phyloP scores from a whole-genome alignment of 1,140 invertebrate genomes.

The Achroia grisella region DNA sequence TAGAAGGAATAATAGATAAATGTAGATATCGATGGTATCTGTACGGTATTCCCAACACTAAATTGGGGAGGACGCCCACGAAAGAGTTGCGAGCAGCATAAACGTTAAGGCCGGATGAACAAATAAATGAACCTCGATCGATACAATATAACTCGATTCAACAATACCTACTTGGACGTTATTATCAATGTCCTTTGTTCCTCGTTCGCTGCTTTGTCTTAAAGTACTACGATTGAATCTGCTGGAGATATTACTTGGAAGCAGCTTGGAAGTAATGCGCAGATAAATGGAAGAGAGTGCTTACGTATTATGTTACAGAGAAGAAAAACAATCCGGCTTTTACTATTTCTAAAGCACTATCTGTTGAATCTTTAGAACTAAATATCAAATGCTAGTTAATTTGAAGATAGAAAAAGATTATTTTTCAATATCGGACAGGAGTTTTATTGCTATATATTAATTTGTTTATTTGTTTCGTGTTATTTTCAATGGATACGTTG shows the following conservation, averaged over 20 bases:
- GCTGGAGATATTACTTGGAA: background rate
- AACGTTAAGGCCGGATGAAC: slow-evolving; percentile 61
- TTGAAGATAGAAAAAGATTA: too few species aligned
- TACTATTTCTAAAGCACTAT: too few species aligned
- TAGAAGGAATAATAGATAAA: too few species aligned
- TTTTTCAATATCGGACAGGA: too few species aligned
- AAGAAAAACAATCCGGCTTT: too few species aligned
- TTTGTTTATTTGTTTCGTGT: too few species aligned
- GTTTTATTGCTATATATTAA: too few species aligned
- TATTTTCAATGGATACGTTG: too few species aligned
- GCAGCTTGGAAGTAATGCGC: background rate
- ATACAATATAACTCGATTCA: slow-evolving; percentile 29
- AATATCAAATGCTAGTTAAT: too few species aligned
- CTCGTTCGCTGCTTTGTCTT: slow-evolving; percentile 12
- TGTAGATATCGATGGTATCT: slow-evolving; percentile 7
- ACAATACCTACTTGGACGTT: slow-evolving; percentile 15
- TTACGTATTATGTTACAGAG: too few species aligned
- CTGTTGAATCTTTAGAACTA: too few species aligned
- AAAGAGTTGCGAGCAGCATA: slow-evolving; percentile 59
- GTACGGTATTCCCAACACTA: slow-evolving; percentile 16
- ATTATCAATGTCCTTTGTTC: slow-evolving; percentile 22
- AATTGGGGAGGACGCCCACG: slow-evolving; percentile 18
- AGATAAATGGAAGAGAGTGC: background rate
- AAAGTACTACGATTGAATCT: slow-evolving; percentile 5
- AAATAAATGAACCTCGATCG: slow-evolving; percentile 58